Evolutionary conservation across 1,140 invertebrate species (phyloP), one percentile per base, ranked within the genome.

Genomic region (Tetragnatha versicolor): DNA sequence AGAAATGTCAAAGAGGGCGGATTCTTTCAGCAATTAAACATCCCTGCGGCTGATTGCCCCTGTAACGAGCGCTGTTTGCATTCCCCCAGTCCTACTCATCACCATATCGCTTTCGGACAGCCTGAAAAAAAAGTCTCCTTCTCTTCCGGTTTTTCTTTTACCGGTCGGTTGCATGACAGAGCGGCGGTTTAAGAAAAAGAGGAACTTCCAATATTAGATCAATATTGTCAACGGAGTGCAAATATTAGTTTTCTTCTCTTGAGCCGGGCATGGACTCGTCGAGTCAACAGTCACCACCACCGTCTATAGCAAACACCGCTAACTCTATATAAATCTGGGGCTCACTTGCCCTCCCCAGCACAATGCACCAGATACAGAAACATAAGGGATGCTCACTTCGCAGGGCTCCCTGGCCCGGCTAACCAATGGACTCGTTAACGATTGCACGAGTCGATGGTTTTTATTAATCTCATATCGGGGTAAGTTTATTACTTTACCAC

Each of bases 231-330:
- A 77, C 73, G 73, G 58, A 65, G 73, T 51, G 61, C 73, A 77
- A 77, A 77, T 77, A 77, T 77, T 77, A 77, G 73, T 77, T 77
- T 77, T 77, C 73, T 77, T 61, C 73, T 77, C 73, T 75, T 66
- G 72, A 77, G 73, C 42, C 47, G 39, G 25, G 47, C 60, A 65
- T 77, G 73, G 73, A 77, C 73, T 77, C 73, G 42, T 42, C 72
- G 73, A 77, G 73, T 77, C 73, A 77, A 77, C 73, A 77, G 60
- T 77, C 61, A 77, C 73, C 61, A 77, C 45, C 61, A 77, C 60
- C 73, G 60, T 53, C 42, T 53, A n/a, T n/a, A 65, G 73, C 73
- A 77, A 77, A 77, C 73, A 77, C 31, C 33, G 61, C 73, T 77
- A 77, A 77, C 73, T 51, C 73, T 77, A 77, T 77, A 77, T 65